A percentile compares a stretch with the other conserved stretches of the same genome.
Evolutionary conservation across 2,113 vertebrate genomes (phyloP).

Genomic region (Pantherophis guttatus): DNA sequence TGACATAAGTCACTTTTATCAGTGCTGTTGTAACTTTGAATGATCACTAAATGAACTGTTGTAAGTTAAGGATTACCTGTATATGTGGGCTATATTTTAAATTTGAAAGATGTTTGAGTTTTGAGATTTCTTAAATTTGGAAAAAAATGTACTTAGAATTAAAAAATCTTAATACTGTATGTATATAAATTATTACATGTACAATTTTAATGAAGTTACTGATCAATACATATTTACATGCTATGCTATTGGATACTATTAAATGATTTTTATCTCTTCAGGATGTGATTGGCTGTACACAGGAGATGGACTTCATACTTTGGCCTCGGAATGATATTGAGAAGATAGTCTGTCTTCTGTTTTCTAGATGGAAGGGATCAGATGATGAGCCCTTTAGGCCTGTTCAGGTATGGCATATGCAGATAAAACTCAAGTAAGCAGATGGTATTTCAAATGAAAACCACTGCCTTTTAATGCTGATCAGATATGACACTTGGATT

Average conservation of each 20-base stretch:
- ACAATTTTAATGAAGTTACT: not conserved
- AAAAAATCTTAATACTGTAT: not conserved
- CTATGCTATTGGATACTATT: not conserved
- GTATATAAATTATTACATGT: not conserved
- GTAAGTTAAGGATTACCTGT: no score
- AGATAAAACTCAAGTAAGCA: not conserved
- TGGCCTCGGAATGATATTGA: constrained; percentile 99
- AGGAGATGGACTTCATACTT: constrained; percentile 99
- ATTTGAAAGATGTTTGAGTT: not conserved
- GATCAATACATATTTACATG: not conserved
- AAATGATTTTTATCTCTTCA: constrained; percentile 42
- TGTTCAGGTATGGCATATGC: constrained; percentile 82
- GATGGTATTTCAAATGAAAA: not conserved
- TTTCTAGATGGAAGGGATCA: constrained; percentile 97
- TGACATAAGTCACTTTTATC: no score
- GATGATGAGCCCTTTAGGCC: constrained; percentile 95
- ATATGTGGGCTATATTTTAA: not conserved
- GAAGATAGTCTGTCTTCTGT: constrained; percentile 98
- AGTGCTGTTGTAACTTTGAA: no score
- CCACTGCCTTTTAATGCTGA: not conserved
- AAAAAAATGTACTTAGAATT: not conserved
- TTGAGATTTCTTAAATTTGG: not conserved
- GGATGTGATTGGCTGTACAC: constrained; percentile 98
- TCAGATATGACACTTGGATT: not conserved
- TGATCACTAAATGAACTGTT: no score